phyloP scores from a whole-genome alignment of 1,140 invertebrate species.

The Anastrepha ludens region DNA sequence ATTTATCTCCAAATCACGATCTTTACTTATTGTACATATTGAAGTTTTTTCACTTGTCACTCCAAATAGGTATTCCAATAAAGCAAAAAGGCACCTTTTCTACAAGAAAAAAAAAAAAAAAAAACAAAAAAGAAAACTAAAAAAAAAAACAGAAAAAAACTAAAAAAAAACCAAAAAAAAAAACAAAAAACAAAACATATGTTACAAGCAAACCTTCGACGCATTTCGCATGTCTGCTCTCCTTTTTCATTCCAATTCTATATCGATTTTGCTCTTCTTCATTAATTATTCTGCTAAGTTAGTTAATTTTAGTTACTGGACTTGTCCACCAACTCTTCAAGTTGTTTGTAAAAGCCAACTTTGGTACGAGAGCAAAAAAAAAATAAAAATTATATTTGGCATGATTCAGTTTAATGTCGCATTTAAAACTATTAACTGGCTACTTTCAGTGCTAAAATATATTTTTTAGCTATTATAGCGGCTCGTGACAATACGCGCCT shows the following conservation, averaged over 20 bases:
- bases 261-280: neutral
- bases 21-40: neutral
- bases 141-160: neutral
- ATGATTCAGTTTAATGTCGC: neutral
- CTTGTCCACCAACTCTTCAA: neutral
- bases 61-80: no score
- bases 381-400: neutral
- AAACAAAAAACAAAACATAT: neutral
- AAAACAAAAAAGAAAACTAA: neutral
- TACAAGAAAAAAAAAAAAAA: no score
- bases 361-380: neutral
- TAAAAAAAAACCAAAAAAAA: neutral
- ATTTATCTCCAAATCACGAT: neutral
- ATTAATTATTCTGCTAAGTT: neutral
- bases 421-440: slow-evolving; percentile 25
- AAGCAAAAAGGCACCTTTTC: no score
- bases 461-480: neutral
- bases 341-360: neutral
- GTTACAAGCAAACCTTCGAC: no score
- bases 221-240: no score
- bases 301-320: neutral
- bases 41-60: neutral
- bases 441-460: neutral
- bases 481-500: no score
- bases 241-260: no score